Base-by-base conservation (phyloP, 2,888 invertebrate genomes). In the Microplitis manilae region DNA sequence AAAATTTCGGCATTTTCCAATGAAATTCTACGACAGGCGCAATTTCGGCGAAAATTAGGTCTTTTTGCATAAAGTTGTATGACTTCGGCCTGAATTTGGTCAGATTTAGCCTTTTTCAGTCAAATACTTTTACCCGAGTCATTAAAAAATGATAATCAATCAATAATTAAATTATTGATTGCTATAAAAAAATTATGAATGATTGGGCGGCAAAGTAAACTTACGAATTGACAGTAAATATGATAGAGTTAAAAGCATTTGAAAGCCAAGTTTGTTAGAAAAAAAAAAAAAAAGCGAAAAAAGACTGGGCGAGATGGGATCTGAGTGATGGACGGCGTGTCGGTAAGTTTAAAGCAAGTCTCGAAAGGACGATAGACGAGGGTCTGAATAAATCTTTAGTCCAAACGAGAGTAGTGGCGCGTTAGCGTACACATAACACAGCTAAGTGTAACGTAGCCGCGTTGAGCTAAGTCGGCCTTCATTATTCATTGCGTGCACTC, bases 401-500 rank as follows among this genome's bases (percentile, higher is more conserved):
- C 17, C 9, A 15, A 20, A 62, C 62, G 20, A 62, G 62, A 17
- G 62, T 50, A 50, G 8, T 50, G 9, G 50, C 30, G 30, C 30
- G 30, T 30, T 30, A 30, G 30, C 30, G 30, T 30, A 30, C 30
- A 62, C 62, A 62, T 62, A 20, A 15, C n/a, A 17, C 59, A 30
- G 30, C 30, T 30, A 30, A 30, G 30, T 30, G 30, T 30, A 30
- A 30, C 30, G 30, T 30, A 30, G 30, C 30, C 30, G 30, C 30
- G 30, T 30, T 30, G 30, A 30, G 30, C 30, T 4, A 4, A 30
- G 30, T 4, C 30, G 30, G 30, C 2, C 30, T 62, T 72, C 40
- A 72, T 62, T 72, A 71, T 72, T 72, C 62, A 72, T 72, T 72
- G 62, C 62, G 60, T 70, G 60, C 20, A 13, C 17, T 9, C 41